Evolutionary conservation across 2,113 vertebrate genomes (phyloP).

Genomic region (Gallinago undulata): DNA sequence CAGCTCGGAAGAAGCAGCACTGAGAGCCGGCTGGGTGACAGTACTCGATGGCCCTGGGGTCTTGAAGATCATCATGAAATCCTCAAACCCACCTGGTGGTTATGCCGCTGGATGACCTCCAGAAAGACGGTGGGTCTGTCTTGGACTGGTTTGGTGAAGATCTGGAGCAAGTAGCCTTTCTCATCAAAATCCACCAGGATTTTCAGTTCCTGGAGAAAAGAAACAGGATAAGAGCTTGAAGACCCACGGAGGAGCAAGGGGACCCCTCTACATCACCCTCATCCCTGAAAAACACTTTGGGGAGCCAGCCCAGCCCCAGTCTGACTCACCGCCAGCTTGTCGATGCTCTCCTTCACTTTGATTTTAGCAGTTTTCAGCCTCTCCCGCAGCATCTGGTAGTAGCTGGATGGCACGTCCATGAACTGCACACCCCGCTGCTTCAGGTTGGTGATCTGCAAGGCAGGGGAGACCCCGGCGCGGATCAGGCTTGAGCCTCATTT

Average conservation of each 20-base stretch:
- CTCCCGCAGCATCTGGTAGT: conserved; percentile 86
- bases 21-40: not conserved
- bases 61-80: rapidly evolving
- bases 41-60: not conserved
- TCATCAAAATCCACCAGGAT: conserved; percentile 95
- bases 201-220: conserved; percentile 82
- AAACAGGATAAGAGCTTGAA: rapidly evolving
- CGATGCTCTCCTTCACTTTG: conserved; percentile 84
- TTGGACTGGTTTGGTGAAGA: conserved; percentile 96
- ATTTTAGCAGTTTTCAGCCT: conserved; percentile 86
- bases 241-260: not conserved
- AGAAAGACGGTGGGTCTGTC: conserved; percentile 96
- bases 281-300: not conserved
- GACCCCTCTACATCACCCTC: not conserved
- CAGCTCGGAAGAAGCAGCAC: not conserved
- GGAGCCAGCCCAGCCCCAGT: not conserved
- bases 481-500: not conserved
- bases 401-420: conserved; percentile 85
- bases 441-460: conserved; percentile 84
- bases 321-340: conserved; percentile 81
- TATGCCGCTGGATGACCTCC: conserved; percentile 94
- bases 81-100: conserved; percentile 86
- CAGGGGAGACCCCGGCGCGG: not conserved
- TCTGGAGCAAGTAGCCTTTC: conserved; percentile 94
- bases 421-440: conserved; percentile 91